phyloP scores from a whole-genome alignment of 2,888 invertebrate genomes.

The Achlya flavicornis region DNA sequence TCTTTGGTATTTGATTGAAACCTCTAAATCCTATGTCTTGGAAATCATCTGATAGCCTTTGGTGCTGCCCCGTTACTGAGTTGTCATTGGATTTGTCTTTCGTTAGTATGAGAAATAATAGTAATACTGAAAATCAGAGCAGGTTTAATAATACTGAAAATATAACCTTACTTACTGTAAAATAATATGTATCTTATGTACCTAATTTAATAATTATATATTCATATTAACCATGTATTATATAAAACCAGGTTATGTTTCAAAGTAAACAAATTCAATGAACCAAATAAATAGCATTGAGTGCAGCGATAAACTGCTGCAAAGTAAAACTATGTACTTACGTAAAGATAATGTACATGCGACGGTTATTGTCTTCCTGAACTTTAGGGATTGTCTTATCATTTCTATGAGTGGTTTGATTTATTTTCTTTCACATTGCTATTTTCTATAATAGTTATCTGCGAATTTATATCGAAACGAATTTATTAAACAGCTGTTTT shows the following conservation, averaged over 20 bases:
- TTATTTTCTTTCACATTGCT: slow-evolving; percentile 63
- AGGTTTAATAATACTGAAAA: neutral
- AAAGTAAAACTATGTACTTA: slow-evolving; percentile 53
- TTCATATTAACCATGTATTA: neutral
- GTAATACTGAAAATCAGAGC: slow-evolving; percentile 53
- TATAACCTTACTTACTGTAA: neutral
- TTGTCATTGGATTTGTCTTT: slow-evolving; percentile 45
- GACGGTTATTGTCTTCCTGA: slow-evolving; percentile 70
- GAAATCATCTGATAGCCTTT: slow-evolving; percentile 52
- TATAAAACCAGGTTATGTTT: neutral
- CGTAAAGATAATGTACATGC: slow-evolving; percentile 62
- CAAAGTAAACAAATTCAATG: neutral
- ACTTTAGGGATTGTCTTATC: slow-evolving; percentile 75
- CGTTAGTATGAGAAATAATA: slow-evolving; percentile 63
- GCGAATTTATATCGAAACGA: slow-evolving; percentile 23
- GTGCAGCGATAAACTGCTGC: slow-evolving; percentile 16
- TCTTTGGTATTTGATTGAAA: slow-evolving; percentile 56
- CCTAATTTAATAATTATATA: neutral
- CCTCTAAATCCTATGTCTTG: slow-evolving; percentile 56
- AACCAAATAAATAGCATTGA: neutral
- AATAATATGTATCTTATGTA: neutral
- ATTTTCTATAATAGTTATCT: slow-evolving; percentile 28
- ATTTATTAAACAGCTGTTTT: neutral
- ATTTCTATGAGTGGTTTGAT: slow-evolving; percentile 60
- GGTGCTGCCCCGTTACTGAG: slow-evolving; percentile 41